Base-by-base conservation (phyloP, 1,140 invertebrate species). In the Drosophila quadrilineata region DNA sequence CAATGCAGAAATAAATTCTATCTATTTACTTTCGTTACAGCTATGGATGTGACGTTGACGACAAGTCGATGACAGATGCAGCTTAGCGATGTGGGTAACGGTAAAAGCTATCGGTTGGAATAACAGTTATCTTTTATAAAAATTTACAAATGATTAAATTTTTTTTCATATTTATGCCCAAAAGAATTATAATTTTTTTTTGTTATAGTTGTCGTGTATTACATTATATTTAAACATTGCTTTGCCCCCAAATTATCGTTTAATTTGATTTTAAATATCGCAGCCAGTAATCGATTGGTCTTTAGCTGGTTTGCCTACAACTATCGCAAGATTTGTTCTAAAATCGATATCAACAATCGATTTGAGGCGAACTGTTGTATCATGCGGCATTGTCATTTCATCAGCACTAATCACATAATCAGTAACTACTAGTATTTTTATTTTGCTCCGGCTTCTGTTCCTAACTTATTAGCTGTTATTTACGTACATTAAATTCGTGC, bases 331-430 rank as follows among this genome's bases (percentile, higher is more conserved):
- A 41, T 2, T 14, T 4, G 22, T 26, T 16, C 8, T 16, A 2
- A 21, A 28, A 40, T 28, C 45, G 57, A 43, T 38, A 26, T 6
- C 1, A 9, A 1, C 3, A 33, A 56, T 54, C 65, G 65, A 63
- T 63, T 41, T 9, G 14, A 57, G 54, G 41, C 14, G 35, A 66
- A 60, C 56, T 31, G 53, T 58, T 46, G 31, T 46, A 43, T 66
- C 36, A 29, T 38, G 24, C 4, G 24, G 33, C 24, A 9, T 48
- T 74, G 64, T 50, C 62, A 82, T 72, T 82, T 82, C 48, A 73
- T 65, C 58, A 75, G 62, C 57, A 16, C 68, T 67, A n/a, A 73
- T 84, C 77, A 84, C 79, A 84, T 84, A 85, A 84, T 85, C 79
- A 80, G 21, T 59, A 45, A 60, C 26, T 38, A n/a, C 35, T 62